Conservation (phyloP, 2,113 vertebrate genomes). For the Pionites leucogaster region DNA sequence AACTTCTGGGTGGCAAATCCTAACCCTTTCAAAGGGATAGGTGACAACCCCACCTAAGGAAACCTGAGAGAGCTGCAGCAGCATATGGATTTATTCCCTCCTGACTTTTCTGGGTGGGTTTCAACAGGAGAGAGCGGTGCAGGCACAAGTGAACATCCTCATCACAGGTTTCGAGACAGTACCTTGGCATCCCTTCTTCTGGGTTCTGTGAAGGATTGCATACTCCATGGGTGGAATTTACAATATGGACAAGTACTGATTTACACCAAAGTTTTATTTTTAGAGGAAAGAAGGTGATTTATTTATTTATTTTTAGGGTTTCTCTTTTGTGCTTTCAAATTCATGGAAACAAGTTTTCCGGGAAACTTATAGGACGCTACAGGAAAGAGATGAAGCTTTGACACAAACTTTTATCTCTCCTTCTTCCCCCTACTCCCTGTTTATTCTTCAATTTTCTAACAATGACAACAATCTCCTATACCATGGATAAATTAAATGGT, state of each 20-base stretch:
- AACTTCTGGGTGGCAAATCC: background rate
- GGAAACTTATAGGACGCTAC: background rate
- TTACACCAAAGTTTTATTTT: background rate
- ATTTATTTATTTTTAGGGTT: background rate
- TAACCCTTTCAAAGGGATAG: background rate
- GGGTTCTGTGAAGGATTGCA: background rate
- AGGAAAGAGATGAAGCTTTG: background rate
- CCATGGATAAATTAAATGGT: background rate
- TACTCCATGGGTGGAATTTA: background rate
- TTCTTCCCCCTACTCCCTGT: accelerated
- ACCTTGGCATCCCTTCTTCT: background rate
- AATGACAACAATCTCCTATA: background rate
- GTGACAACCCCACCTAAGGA: background rate
- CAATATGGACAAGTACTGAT: background rate
- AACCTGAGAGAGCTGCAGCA: background rate
- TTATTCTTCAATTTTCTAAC: background rate
- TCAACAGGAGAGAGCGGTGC: slow-evolving; percentile 13
- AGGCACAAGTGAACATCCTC: background rate
- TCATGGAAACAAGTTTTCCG: background rate
- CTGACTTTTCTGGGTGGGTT: background rate
- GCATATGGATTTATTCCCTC: background rate
- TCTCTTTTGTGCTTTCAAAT: background rate
- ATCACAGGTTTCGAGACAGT: background rate
- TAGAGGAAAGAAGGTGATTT: background rate
- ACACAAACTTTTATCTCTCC: background rate